These are phyloP conservation scores for Thermophis baileyi DNA, from an alignment of 2,113 vertebrate genomes.

Conservation along the genomic window DNA sequence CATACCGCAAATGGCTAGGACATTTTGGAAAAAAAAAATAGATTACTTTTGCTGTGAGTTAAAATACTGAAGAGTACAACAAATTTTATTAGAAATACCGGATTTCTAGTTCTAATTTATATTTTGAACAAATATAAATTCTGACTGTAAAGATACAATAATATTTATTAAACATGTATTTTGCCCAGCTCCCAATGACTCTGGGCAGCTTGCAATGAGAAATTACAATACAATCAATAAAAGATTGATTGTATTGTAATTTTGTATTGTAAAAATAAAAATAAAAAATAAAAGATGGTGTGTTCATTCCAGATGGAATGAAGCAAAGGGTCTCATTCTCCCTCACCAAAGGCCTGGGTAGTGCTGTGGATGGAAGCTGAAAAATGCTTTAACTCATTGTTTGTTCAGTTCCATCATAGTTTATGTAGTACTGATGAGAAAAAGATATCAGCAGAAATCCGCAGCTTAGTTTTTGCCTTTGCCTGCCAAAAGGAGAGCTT, in stretches of 20 bases:
- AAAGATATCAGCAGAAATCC: background rate
- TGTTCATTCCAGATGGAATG: background rate
- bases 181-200: background rate
- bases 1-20: slow-evolving; percentile 87
- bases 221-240: background rate
- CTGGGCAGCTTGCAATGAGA: background rate
- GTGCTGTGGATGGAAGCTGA: background rate
- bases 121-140: background rate
- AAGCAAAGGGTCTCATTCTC: background rate
- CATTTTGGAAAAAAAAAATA: background rate
- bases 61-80: background rate
- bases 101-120: background rate
- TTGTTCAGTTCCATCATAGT: background rate
- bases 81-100: background rate
- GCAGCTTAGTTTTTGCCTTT: background rate
- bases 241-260: too few species aligned
- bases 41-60: background rate
- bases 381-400: background rate
- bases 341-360: background rate
- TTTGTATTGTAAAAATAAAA: too few species aligned
- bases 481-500: background rate
- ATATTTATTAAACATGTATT: background rate
- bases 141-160: background rate
- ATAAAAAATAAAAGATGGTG: background rate
- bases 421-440: background rate